These are phyloP conservation scores for Sebastes nivosus DNA, from an alignment of 2,797 vertebrate species.

Conservation along the genomic window DNA sequence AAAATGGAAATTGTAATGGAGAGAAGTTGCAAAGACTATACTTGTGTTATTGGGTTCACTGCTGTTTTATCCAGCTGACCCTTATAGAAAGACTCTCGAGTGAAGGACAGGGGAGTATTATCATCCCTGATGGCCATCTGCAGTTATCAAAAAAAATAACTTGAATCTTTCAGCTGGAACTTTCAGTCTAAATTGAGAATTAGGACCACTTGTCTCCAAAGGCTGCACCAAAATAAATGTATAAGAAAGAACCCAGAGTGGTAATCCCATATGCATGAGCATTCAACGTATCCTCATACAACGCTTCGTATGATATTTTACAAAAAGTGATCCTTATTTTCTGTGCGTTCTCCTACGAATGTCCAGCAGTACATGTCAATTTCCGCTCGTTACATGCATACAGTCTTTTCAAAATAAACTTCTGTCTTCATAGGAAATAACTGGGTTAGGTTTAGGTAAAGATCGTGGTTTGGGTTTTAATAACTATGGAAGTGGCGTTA, in stretches of 20 bases:
- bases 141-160: not conserved
- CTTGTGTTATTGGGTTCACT: not conserved
- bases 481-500: too few relatives aligned
- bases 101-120: not conserved
- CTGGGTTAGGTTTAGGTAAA: too few relatives aligned
- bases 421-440: too few relatives aligned
- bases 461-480: too few relatives aligned
- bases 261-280: not conserved
- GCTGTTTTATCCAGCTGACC: not conserved
- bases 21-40: not conserved
- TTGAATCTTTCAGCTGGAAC: not conserved
- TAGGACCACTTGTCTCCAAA: not conserved
- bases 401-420: too few relatives aligned
- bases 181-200: not conserved
- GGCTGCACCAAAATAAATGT: not conserved
- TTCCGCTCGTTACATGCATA: accelerated
- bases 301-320: too few relatives aligned
- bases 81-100: not conserved
- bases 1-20: constrained; percentile 16
- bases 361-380: too few relatives aligned
- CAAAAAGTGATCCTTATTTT: too few relatives aligned
- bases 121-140: not conserved
- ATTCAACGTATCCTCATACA: not conserved
- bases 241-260: not conserved
- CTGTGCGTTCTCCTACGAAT: too few relatives aligned